Conservation (phyloP, 37 sponge, comb jelly and placozoan species). For the Axinella damicornis region DNA sequence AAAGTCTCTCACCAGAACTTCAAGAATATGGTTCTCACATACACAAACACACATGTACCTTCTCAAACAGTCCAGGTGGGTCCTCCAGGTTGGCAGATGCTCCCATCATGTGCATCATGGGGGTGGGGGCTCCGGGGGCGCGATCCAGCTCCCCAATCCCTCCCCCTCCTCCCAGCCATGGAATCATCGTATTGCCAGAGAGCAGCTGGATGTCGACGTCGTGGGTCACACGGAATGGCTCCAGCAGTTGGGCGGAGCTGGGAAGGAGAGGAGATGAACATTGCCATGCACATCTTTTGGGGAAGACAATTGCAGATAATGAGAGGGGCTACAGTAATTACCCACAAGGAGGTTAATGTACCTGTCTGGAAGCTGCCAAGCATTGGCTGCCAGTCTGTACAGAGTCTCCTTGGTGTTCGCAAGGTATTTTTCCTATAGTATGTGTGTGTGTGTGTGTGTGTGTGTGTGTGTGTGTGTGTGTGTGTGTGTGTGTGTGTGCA, state of each 20-base stretch:
- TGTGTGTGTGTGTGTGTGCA: too few species aligned
- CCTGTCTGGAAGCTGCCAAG: conserved; percentile 87
- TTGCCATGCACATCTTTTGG: background rate
- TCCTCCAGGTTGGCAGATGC: conserved; percentile 78
- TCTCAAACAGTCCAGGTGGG: conserved; percentile 95
- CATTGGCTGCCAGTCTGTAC: conserved; percentile 65
- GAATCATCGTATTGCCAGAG: conserved; percentile 8
- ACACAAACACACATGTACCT: conserved; percentile 44
- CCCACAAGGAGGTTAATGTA: conserved; percentile 17
- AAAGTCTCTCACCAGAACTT: too few species aligned
- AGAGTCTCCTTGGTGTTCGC: conserved; percentile 84
- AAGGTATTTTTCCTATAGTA: conserved; percentile 73
- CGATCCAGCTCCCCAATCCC: conserved; percentile 54
- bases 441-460: conserved; percentile 1
- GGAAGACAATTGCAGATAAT: background rate
- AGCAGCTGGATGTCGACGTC: conserved; percentile 54
- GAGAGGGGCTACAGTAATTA: background rate
- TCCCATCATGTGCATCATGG: conserved; percentile 18
- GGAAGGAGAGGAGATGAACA: background rate
- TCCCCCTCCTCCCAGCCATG: background rate
- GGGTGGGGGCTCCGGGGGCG: conserved; percentile 46
- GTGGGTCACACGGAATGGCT: conserved; percentile 75
- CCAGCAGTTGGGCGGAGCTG: conserved; percentile 83
- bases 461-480: too few species aligned
- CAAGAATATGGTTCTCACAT: too few species aligned